Conservation (phyloP, 2,888 invertebrate species). For the Tricholauxania praeusta region DNA sequence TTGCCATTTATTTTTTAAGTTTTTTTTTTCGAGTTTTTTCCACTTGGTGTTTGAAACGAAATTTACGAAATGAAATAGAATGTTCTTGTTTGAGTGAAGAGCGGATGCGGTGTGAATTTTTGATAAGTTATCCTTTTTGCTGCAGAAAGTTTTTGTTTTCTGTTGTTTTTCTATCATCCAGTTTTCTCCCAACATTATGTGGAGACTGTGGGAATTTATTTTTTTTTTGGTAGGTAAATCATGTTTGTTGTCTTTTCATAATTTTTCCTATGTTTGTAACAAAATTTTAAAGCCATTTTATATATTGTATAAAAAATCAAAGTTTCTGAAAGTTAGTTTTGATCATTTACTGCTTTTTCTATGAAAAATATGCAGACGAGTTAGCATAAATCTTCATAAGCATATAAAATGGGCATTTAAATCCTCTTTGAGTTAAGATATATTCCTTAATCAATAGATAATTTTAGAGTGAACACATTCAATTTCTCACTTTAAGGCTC, state of each 20-base stretch:
- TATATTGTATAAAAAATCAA: too few relatives aligned
- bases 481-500: too few relatives aligned
- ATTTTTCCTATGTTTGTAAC: neutral
- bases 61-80: slow-evolving; percentile 19
- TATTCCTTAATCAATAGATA: too few relatives aligned
- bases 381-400: too few relatives aligned
- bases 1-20: neutral
- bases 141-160: neutral
- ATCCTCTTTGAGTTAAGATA: too few relatives aligned
- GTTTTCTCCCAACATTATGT: neutral
- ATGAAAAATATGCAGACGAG: too few relatives aligned
- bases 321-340: too few relatives aligned
- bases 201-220: neutral
- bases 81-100: slow-evolving; percentile 33
- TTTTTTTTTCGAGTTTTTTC: neutral
- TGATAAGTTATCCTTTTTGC: slow-evolving; percentile 38
- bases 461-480: too few relatives aligned
- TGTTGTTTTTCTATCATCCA: neutral
- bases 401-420: too few relatives aligned
- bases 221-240: neutral
- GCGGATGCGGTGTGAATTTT: slow-evolving; percentile 44
- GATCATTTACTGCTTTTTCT: too few relatives aligned
- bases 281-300: too few relatives aligned
- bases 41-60: slow-evolving; percentile 9
- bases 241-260: neutral